Conservation (phyloP, 2,888 invertebrate species). For the Prenolepis imparis region DNA sequence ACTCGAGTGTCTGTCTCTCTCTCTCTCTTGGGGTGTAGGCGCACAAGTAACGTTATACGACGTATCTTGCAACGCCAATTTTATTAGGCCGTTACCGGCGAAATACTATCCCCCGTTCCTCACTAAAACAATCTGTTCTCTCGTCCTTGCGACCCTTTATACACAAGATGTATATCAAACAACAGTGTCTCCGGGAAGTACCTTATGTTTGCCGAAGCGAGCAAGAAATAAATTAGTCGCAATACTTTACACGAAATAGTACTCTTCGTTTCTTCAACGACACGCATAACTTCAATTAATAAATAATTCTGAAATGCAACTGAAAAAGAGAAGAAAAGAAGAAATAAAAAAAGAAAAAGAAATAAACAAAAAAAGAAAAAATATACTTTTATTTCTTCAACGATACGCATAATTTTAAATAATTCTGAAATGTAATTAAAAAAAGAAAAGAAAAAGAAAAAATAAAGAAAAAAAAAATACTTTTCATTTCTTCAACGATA, state of each 20-base stretch:
- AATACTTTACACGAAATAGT: too few relatives aligned
- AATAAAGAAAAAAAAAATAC: too few relatives aligned
- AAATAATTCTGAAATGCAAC: background rate
- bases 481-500: too few relatives aligned
- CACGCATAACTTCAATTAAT: too few relatives aligned
- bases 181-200: background rate
- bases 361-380: too few relatives aligned
- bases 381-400: too few relatives aligned
- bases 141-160: conserved; percentile 13
- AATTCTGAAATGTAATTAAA: too few relatives aligned
- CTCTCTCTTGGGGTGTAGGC: background rate
- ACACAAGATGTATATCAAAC: background rate
- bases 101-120: conserved; percentile 13
- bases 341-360: too few relatives aligned
- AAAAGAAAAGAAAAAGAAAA: too few relatives aligned
- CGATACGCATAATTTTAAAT: too few relatives aligned
- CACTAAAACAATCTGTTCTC: background rate
- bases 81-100: conserved; percentile 44
- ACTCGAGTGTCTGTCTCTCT: conserved; percentile 8
- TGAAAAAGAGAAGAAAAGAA: background rate
- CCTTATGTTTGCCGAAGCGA: background rate
- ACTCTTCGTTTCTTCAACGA: background rate
- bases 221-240: too few relatives aligned
- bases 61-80: conserved; percentile 33
- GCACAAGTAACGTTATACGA: background rate